Evolutionary conservation across 2,888 invertebrate species (phyloP), one percentile per base, ranked within the genome.

Genomic region (Autographa pulchrina): DNA sequence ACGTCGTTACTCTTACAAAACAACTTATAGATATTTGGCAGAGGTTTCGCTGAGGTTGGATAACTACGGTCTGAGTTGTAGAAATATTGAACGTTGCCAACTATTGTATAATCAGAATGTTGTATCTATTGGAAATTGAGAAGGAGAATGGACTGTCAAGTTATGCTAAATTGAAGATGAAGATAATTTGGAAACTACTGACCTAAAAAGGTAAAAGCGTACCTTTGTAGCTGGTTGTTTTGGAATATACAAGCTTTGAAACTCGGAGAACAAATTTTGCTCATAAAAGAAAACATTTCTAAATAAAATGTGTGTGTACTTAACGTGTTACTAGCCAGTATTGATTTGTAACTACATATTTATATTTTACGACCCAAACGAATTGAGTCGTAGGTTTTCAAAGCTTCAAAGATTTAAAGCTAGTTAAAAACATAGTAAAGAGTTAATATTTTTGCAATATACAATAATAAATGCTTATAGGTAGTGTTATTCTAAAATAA

Each of bases 11-110:
- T 87, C 86, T 88, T 85, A 81, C 86, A 89, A 89, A 91, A 91
- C 90, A 92, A 90, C 89, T 90, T 88, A 84, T 88, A 89, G 88
- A 91, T 89, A 93, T 92, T 93, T 93, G 93, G 93, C 93, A 93
- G 84, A 85, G 90, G 84, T 89, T 90, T 85, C 85, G 92, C 91
- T 86, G 90, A 93, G 90, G 90, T 90, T 83, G 89, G 89, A 89
- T 92, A 90, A 88, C 88, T 85, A 83, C 79, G 85, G 85, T 85
- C 84, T 84, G 84, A 81, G 85, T 73, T 77, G 69, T 80, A 83
- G 81, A 84, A 88, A 86, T 89, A 88, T 91, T 85, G 87, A 85
- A 84, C 82, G 82, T 83, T 90, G 92, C 91, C 92, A 92, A 92
- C 83, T 81, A 82, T 84, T 81, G 77, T 77, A 75, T 78, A 82